These are phyloP conservation scores for Euthynnus affinis DNA, from an alignment of 2,797 vertebrate species.

Conservation along the genomic window DNA sequence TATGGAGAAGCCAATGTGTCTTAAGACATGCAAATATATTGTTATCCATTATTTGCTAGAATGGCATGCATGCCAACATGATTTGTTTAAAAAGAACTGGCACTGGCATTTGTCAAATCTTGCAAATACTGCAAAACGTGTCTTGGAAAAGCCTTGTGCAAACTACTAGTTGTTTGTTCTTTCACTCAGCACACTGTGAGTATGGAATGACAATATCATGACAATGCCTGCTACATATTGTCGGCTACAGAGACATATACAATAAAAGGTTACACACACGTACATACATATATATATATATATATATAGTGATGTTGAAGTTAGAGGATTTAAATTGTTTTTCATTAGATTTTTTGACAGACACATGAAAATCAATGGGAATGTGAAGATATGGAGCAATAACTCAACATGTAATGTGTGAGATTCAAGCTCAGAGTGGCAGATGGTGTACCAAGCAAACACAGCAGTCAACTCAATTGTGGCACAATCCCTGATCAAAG, in stretches of 20 bases:
- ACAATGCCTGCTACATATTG: neutral
- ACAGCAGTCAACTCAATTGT: slow-evolving; percentile 55
- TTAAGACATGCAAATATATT: neutral
- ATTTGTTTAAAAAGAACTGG: slow-evolving; percentile 3
- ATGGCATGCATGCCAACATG: neutral
- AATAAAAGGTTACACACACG: slow-evolving; percentile 4
- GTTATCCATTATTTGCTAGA: neutral
- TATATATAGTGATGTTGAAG: neutral
- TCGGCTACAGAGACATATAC: neutral
- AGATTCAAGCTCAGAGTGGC: slow-evolving; percentile 35
- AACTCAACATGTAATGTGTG: slow-evolving; percentile 39
- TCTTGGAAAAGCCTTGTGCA: neutral
- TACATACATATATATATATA: too few relatives aligned
- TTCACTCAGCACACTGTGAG: neutral
- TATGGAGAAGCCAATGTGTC: neutral
- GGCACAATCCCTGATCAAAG: slow-evolving; percentile 56
- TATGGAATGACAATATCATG: slow-evolving; percentile 6
- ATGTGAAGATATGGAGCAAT: slow-evolving; percentile 20
- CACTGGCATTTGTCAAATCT: slow-evolving; percentile 4
- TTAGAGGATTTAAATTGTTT: slow-evolving; percentile 5
- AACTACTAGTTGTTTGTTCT: slow-evolving; percentile 16
- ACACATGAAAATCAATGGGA: slow-evolving; percentile 36
- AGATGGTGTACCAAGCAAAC: slow-evolving; percentile 59
- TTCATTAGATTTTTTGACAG: slow-evolving; percentile 38
- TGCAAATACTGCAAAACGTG: neutral